Evolutionary conservation across 1,140 invertebrate genomes (phyloP).

Genomic region (Pogonomyrmex barbatus): DNA sequence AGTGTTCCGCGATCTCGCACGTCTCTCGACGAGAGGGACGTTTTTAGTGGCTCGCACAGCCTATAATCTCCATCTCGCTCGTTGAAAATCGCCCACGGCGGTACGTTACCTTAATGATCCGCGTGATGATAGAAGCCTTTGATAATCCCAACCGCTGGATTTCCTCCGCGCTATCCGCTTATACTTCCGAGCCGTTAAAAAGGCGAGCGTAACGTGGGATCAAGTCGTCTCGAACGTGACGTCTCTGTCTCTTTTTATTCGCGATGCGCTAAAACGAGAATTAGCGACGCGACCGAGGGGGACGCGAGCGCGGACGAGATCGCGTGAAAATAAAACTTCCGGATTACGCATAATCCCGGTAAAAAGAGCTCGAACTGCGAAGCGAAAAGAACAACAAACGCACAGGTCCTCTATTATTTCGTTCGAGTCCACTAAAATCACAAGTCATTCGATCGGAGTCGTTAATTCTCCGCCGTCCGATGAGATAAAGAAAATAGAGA

Average conservation of each 20-base stretch:
- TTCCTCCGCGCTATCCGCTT: slow-evolving; percentile 33
- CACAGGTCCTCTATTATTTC: slow-evolving; percentile 4
- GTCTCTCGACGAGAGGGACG: slow-evolving; percentile 45
- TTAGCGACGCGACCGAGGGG: background rate
- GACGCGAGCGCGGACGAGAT: background rate
- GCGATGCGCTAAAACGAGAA: slow-evolving; percentile 2
- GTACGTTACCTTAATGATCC: slow-evolving; percentile 61
- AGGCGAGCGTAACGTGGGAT: slow-evolving; percentile 38
- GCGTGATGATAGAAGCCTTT: slow-evolving; percentile 57
- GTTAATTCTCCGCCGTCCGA: slow-evolving; percentile 22
- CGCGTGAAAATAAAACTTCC: slow-evolving; percentile 15
- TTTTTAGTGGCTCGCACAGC: slow-evolving; percentile 48
- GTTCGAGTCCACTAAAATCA: slow-evolving; percentile 10
- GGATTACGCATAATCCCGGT: slow-evolving; percentile 21
- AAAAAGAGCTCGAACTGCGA: background rate
- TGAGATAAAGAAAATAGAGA: background rate
- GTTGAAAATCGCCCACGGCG: slow-evolving; percentile 60
- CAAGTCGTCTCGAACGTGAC: slow-evolving; percentile 10
- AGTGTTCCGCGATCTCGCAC: slow-evolving; percentile 66
- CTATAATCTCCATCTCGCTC: slow-evolving; percentile 61
- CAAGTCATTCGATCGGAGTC: slow-evolving; percentile 4
- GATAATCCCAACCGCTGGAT: slow-evolving; percentile 58
- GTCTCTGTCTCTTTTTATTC: background rate
- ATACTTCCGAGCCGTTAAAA: slow-evolving; percentile 14
- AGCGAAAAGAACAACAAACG: background rate